These are phyloP conservation scores for Drosophila sp. DNA, from an alignment of 1,140 invertebrate genomes.

Conservation along the genomic window DNA sequence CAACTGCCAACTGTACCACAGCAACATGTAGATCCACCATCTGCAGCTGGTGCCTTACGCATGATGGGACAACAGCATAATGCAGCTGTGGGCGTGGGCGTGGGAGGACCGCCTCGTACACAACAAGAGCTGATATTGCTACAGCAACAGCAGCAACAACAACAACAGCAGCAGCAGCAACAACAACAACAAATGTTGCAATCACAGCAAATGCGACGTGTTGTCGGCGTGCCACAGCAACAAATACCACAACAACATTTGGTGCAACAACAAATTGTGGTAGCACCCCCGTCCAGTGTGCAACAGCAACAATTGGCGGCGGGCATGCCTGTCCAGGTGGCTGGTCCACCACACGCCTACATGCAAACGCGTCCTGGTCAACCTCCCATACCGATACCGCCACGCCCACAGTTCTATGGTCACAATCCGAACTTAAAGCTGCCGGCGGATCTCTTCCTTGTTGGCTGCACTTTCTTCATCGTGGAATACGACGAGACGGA, in stretches of 20 bases:
- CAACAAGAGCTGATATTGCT: conserved; percentile 74
- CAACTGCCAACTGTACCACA: conserved; percentile 55
- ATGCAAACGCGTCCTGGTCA: conserved; percentile 75
- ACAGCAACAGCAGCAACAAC: conserved; percentile 75
- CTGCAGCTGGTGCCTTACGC: conserved; percentile 89
- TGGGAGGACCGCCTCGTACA: conserved; percentile 59
- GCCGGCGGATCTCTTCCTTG: conserved; percentile 93
- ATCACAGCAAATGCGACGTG: conserved; percentile 83
- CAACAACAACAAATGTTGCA: conserved; percentile 65
- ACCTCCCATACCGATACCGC: conserved; percentile 85
- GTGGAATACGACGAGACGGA: conserved; percentile 88
- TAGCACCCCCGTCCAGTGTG: conserved; percentile 53
- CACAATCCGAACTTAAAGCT: conserved; percentile 94
- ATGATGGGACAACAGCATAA: conserved; percentile 93
- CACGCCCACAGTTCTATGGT: conserved; percentile 91
- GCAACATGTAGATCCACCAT: conserved; percentile 86
- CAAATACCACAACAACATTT: conserved; percentile 74
- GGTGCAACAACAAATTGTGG: conserved; percentile 78
- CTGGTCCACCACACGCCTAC: conserved; percentile 65
- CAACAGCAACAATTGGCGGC: conserved; percentile 61
- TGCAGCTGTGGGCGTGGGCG: conserved; percentile 85
- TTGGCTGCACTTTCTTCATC: conserved; percentile 96
- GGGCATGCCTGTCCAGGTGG: conserved; percentile 55
- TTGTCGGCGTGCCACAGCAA: conserved; percentile 85
- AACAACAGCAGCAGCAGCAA: conserved; percentile 62